Conservation (phyloP, 2,113 vertebrate genomes). For the Narcine bancroftii region DNA sequence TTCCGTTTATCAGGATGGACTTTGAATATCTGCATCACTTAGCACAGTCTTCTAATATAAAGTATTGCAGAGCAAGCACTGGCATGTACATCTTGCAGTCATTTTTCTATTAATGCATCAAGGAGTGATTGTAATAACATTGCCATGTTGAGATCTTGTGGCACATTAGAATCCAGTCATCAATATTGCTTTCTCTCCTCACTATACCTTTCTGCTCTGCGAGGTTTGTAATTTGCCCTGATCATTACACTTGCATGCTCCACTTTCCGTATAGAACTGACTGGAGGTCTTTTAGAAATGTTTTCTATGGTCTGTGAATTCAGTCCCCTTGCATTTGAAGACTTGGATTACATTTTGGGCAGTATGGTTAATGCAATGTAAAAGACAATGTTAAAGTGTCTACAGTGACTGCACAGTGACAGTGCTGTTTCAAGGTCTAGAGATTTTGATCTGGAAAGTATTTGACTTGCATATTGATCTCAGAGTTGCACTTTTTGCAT, state of each 20-base stretch:
- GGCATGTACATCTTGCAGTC: neutral
- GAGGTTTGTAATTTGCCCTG: neutral
- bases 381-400: neutral
- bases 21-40: neutral
- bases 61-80: neutral
- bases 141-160: neutral
- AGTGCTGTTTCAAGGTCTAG: neutral
- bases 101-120: neutral
- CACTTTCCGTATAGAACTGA: neutral
- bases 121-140: neutral
- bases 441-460: no score
- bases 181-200: neutral
- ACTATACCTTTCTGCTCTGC: neutral
- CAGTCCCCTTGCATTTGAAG: neutral
- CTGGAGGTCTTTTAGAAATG: neutral
- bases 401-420: neutral
- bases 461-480: no score
- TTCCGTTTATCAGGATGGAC: neutral
- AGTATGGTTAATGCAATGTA: neutral
- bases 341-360: no score
- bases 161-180: neutral
- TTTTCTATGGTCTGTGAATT: neutral
- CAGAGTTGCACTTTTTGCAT: no score
- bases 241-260: neutral
- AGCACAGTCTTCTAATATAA: neutral